Percentiles rank a stretch among this genome's conserved stretches.
Conservation (phyloP, 2,113 vertebrate species). For the Calidris pugnax region DNA sequence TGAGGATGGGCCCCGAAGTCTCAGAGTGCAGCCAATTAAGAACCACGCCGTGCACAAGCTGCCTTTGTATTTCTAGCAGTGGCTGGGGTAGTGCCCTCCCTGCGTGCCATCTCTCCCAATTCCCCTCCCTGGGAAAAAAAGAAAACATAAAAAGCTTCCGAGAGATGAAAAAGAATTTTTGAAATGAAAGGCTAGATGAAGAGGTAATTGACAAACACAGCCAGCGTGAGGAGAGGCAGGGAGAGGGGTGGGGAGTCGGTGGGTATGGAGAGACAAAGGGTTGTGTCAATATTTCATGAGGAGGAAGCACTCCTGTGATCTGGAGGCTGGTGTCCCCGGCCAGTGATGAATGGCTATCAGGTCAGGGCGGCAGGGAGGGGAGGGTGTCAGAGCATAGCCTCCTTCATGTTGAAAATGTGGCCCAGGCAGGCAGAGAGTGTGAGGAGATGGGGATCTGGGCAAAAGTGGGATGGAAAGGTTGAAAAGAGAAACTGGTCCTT, state of each 20-base stretch:
- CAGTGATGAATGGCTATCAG: background rate
- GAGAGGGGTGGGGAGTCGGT: background rate
- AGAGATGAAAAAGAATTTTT: constrained; percentile 23
- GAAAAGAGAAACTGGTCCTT: background rate
- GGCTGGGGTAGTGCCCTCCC: background rate
- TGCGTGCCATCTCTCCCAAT: background rate
- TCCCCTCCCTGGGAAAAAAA: background rate
- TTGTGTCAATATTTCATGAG: background rate
- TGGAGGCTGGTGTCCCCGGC: background rate
- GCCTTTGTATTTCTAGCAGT: constrained; percentile 23
- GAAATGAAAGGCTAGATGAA: background rate
- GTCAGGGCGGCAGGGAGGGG: background rate
- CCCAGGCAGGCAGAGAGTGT: background rate
- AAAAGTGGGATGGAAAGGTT: background rate
- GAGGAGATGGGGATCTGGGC: background rate
- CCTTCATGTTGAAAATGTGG: background rate
- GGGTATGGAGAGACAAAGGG: background rate
- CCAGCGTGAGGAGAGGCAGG: background rate
- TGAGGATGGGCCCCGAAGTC: background rate
- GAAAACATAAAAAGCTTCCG: constrained; percentile 16
- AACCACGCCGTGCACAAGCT: background rate
- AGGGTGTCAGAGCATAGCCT: background rate
- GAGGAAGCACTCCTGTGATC: background rate
- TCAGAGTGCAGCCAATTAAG: constrained; percentile 49
- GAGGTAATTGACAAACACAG: constrained; percentile 43